Percentiles rank a stretch among this genome's conserved stretches.
These are phyloP conservation scores for Phthorimaea operculella DNA, from an alignment of 1,140 invertebrate genomes.

Conservation along the genomic window DNA sequence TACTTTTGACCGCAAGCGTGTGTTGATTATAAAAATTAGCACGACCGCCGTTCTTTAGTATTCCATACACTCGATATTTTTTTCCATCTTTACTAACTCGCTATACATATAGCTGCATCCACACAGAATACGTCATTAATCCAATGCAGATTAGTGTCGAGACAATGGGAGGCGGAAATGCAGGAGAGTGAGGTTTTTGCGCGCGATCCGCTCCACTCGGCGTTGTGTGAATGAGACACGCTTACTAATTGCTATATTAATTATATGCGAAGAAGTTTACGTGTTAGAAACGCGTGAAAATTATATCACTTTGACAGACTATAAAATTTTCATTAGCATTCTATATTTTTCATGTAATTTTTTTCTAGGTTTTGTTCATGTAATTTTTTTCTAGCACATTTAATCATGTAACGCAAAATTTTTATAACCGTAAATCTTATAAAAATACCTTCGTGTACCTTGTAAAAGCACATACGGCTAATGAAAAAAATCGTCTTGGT, in stretches of 20 bases:
- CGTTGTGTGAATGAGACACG: slow-evolving; percentile 45
- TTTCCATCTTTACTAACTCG: slow-evolving; percentile 7
- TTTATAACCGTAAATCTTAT: too few relatives aligned
- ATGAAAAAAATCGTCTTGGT: too few relatives aligned
- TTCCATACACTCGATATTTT: slow-evolving; percentile 10
- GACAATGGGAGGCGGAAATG: slow-evolving; percentile 57
- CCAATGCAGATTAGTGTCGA: slow-evolving; percentile 43
- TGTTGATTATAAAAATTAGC: not conserved
- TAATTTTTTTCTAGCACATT: too few relatives aligned
- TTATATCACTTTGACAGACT: not conserved
- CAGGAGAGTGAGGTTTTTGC: slow-evolving; percentile 43
- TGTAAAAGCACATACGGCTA: too few relatives aligned
- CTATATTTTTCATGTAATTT: too few relatives aligned
- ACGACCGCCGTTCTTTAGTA: not conserved
- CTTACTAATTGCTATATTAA: slow-evolving; percentile 36
- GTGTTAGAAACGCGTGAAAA: not conserved
- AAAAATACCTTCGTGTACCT: too few relatives aligned
- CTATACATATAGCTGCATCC: slow-evolving; percentile 15
- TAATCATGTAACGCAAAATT: too few relatives aligned
- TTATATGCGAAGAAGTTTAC: slow-evolving; percentile 19
- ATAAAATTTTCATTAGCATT: too few relatives aligned
- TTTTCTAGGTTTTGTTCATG: too few relatives aligned
- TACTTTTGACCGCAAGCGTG: not conserved
- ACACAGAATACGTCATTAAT: slow-evolving; percentile 36
- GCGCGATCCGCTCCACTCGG: slow-evolving; percentile 31